Evolutionary conservation across 1,140 invertebrate species (phyloP).

Genomic region (Ctenoplectra terminalis): DNA sequence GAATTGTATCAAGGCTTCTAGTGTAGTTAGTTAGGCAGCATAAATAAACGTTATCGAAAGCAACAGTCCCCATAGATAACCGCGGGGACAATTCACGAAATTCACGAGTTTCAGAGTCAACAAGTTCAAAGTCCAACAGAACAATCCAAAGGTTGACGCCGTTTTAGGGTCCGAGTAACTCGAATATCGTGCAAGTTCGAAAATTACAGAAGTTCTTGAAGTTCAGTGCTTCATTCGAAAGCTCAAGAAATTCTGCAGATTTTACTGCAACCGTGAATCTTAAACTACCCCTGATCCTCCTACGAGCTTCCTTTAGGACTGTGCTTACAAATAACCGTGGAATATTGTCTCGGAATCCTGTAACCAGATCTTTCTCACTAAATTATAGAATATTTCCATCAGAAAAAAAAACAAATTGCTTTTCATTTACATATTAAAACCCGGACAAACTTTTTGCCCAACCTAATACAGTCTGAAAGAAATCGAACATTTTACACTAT

Average conservation of each 20-base stretch:
- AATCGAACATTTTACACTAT: too few relatives aligned
- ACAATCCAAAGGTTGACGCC: conserved; percentile 27
- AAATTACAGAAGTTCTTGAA: conserved; percentile 31
- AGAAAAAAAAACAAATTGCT: too few relatives aligned
- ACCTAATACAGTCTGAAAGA: too few relatives aligned
- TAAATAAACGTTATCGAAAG: neutral
- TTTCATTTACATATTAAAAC: too few relatives aligned
- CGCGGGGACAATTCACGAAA: neutral
- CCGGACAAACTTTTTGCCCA: too few relatives aligned
- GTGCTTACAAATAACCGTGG: neutral
- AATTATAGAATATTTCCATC: too few relatives aligned
- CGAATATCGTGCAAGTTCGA: conserved; percentile 11
- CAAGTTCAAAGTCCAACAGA: conserved; percentile 36
- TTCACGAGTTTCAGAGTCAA: neutral
- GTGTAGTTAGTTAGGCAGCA: neutral
- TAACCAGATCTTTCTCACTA: neutral
- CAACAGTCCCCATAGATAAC: neutral
- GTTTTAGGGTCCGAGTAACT: conserved; percentile 2
- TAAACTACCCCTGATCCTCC: neutral
- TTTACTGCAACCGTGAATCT: conserved; percentile 25
- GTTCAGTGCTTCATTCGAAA: conserved; percentile 8
- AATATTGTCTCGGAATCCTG: neutral
- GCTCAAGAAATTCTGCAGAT: conserved; percentile 1
- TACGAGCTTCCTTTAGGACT: neutral
- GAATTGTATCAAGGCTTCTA: neutral